Evolutionary conservation across 2,797 vertebrate species (phyloP).

Genomic region (Phalloptychus januarius): DNA sequence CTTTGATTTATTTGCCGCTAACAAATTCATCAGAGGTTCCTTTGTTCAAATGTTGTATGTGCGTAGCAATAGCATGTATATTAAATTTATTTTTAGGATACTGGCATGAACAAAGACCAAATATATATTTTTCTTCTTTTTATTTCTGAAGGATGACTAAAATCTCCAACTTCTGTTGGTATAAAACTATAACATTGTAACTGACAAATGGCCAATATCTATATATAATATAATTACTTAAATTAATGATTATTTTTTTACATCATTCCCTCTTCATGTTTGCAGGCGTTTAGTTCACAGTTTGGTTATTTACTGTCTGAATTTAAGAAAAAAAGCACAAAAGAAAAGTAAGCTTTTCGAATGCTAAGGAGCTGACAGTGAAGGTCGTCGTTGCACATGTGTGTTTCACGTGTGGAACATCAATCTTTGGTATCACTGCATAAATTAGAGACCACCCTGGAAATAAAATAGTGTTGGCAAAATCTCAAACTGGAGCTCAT

Average conservation of each 20-base stretch:
- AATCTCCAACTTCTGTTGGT: background rate
- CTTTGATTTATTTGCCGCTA: background rate
- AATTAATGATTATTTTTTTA: background rate
- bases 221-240: too few relatives aligned
- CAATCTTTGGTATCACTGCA: background rate
- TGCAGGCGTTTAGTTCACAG: background rate
- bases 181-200: background rate
- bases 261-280: background rate
- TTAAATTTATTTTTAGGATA: background rate
- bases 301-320: background rate
- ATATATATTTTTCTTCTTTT: background rate
- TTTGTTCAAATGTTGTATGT: background rate
- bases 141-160: background rate
- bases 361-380: background rate
- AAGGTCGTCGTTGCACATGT: background rate
- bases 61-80: background rate
- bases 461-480: background rate
- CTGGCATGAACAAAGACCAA: background rate
- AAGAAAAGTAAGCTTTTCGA: background rate
- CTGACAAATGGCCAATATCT: background rate
- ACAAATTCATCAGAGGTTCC: background rate
- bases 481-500: background rate
- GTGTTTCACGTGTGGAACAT: background rate
- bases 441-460: background rate
- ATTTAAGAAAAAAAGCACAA: background rate